Conservation (phyloP, 2,113 vertebrate species). For the Promerops cafer region DNA sequence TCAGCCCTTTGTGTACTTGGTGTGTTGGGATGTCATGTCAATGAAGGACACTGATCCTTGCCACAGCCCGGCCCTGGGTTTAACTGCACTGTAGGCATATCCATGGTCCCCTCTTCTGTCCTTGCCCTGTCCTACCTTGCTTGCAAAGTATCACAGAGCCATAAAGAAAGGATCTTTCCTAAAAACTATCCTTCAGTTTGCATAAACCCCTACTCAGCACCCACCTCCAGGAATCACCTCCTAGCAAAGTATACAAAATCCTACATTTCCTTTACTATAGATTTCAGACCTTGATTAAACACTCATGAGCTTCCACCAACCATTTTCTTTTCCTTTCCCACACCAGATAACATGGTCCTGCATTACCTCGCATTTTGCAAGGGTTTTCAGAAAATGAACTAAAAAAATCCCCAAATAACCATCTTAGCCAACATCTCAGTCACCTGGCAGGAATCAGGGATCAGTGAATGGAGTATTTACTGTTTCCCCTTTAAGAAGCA, state of each 20-base stretch:
- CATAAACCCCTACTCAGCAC: neutral
- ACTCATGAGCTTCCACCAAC: neutral
- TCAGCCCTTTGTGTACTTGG: neutral
- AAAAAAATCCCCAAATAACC: neutral
- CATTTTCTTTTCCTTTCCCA: neutral
- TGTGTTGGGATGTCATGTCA: neutral
- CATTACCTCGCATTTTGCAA: neutral
- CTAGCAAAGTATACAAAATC: neutral
- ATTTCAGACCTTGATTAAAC: neutral
- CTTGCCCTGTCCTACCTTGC: neutral
- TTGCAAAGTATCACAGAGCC: neutral
- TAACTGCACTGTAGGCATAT: neutral
- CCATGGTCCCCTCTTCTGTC: neutral
- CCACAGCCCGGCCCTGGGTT: rapidly evolving
- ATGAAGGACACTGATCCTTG: neutral
- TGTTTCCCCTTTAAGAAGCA: neutral
- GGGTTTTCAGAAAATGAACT: neutral
- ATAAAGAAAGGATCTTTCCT: neutral
- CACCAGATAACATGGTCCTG: neutral
- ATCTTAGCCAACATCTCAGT: neutral
- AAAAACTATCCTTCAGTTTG: neutral
- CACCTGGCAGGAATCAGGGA: neutral
- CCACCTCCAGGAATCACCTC: neutral
- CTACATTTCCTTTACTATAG: neutral
- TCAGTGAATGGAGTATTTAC: neutral